Base-by-base conservation (phyloP, 2,888 invertebrate genomes). In the Saturnia japonica region DNA sequence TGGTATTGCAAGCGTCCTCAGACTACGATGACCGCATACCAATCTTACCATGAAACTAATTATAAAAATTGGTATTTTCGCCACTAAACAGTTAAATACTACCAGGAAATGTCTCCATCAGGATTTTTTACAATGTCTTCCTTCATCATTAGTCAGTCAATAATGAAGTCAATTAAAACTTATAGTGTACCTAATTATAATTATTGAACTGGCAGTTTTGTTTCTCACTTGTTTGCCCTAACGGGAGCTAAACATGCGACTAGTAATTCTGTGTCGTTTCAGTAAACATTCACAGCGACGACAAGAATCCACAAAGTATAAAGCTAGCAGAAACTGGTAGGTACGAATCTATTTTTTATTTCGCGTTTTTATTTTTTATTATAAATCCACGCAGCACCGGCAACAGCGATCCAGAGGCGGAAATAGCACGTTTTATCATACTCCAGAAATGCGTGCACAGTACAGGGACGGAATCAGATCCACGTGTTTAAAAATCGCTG, bases 371-470 rank as follows among this genome's bases (percentile, higher is more conserved):
- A 54, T 19, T 67, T 70, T 70, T 70, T 54, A 70, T 70, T 67
- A 69, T 67, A 70, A 51, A 70, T 67, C 42, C 45, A 70, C 70
- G 51, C 72, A 75, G 66, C 77, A 79, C 77, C 78, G 75, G 66
- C 73, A 75, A 62, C 77, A 79, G 77, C 78, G 75, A 76, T 80
- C 76, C 78, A 76, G 81, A 72, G 77, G 78, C 87, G 80, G 85
- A 92, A 91, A 90, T 91, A 92, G 87, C 83, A 47, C 82, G 74
- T 87, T 88, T 64, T 90, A 91, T 91, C 91, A 89, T 89, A 88
- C 88, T 85, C 90, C 91, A 89, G 88, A 88, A 87, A 85, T 85
- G 88, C 81, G 79, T 79, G 84, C 80, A 74, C 77, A 45, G 51
- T 14, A 78, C 93, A 91, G 93, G 85, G 84, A 75, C 90, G 93